These are phyloP conservation scores for Mycteria americana DNA, from an alignment of 2,797 vertebrate genomes.

Conservation along the genomic window DNA sequence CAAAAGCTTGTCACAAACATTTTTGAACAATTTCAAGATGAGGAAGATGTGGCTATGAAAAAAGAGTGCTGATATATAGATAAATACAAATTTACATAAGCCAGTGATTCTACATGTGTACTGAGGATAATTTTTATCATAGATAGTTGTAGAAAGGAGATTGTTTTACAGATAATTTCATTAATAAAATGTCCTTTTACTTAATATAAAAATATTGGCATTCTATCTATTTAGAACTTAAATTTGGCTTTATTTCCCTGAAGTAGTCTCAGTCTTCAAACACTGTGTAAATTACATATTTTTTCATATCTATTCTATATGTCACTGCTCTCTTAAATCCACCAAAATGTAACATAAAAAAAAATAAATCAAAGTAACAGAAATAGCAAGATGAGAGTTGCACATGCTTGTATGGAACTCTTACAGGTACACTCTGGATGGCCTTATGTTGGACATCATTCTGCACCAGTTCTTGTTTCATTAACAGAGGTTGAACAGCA, in stretches of 20 bases:
- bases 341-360: background rate
- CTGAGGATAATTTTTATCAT: background rate
- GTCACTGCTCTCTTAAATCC: background rate
- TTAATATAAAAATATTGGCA: background rate
- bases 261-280: background rate
- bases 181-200: background rate
- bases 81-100: background rate
- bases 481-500: background rate
- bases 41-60: background rate
- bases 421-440: background rate
- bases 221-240: background rate
- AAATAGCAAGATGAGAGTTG: background rate
- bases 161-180: background rate
- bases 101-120: background rate
- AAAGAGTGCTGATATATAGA: background rate
- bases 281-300: background rate
- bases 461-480: background rate
- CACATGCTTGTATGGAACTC: background rate
- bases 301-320: background rate
- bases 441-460: background rate
- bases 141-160: background rate
- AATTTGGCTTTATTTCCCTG: background rate
- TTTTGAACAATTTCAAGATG: background rate
- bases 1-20: background rate
- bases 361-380: background rate